Conservation (phyloP, 2,797 vertebrate species). For the Alfaro cultratus region DNA sequence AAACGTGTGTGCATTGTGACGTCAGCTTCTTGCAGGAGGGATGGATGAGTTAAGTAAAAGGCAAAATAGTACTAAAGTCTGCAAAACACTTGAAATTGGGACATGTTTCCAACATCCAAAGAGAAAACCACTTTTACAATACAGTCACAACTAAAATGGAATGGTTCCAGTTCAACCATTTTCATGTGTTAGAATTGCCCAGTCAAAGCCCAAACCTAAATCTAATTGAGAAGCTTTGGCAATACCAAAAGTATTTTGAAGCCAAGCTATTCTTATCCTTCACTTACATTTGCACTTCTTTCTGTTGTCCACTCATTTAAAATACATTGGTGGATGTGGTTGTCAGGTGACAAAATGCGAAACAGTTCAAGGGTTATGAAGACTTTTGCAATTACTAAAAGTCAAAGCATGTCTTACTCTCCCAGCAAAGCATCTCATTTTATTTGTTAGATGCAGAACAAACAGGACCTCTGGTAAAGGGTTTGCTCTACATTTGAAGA, state of each 20-base stretch:
- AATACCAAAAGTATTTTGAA: not conserved
- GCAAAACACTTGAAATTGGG: not conserved
- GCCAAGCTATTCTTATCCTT: not conserved
- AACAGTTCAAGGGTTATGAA: not conserved
- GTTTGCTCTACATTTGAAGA: constrained; percentile 3
- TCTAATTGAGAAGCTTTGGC: not conserved
- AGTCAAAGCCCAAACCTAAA: not conserved
- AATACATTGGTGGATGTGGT: not conserved
- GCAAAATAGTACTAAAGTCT: not conserved
- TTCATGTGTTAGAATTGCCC: not conserved
- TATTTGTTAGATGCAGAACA: not conserved
- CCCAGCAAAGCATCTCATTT: not conserved
- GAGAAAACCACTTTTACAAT: not conserved
- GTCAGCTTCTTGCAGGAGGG: not conserved
- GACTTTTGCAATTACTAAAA: not conserved
- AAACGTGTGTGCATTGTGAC: not conserved
- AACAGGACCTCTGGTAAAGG: constrained; percentile 2
- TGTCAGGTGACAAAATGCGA: not conserved
- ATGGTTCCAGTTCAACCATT: not conserved
- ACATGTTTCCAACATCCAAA: too few relatives aligned
- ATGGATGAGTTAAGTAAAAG: not conserved
- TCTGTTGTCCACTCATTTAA: not conserved
- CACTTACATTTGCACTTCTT: not conserved
- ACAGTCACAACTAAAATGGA: not conserved
- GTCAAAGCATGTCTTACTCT: not conserved